phyloP scores from a whole-genome alignment of 2,113 vertebrate species.

The Ranitomeya imitator region DNA sequence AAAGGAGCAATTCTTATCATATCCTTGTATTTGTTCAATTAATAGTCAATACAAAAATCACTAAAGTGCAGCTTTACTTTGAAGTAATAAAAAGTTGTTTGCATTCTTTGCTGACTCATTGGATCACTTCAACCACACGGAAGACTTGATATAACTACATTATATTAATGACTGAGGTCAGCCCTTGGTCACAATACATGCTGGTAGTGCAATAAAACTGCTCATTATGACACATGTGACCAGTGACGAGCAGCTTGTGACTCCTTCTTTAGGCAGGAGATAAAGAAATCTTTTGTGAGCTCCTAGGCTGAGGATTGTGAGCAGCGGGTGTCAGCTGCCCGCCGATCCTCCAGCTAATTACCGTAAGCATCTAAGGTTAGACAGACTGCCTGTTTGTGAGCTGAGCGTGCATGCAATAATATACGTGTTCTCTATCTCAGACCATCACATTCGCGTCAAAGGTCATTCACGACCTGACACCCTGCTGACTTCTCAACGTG shows the following conservation, averaged over 20 bases:
- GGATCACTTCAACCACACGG: not conserved
- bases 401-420: slow-evolving; percentile 18
- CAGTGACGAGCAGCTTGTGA: slow-evolving; percentile 47
- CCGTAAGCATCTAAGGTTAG: not conserved
- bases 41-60: not conserved
- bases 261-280: slow-evolving; percentile 25
- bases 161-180: slow-evolving; percentile 16
- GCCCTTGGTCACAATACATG: slow-evolving; percentile 6
- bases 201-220: slow-evolving; percentile 13
- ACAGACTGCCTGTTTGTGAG: slow-evolving; percentile 26
- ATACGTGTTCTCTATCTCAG: not conserved
- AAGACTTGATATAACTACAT: not conserved
- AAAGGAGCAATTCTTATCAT: too few relatives aligned
- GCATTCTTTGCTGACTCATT: not conserved
- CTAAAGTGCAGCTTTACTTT: not conserved
- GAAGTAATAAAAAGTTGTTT: not conserved
- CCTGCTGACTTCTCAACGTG: not conserved
- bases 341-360: slow-evolving; percentile 17
- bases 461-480: not conserved
- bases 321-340: slow-evolving; percentile 50
- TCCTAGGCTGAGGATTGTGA: not conserved
- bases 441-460: not conserved
- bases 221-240: slow-evolving; percentile 39
- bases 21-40: too few relatives aligned
- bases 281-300: slow-evolving; percentile 48